phyloP scores from a whole-genome alignment of 1,140 invertebrate species.

The Drepana arcuata region DNA sequence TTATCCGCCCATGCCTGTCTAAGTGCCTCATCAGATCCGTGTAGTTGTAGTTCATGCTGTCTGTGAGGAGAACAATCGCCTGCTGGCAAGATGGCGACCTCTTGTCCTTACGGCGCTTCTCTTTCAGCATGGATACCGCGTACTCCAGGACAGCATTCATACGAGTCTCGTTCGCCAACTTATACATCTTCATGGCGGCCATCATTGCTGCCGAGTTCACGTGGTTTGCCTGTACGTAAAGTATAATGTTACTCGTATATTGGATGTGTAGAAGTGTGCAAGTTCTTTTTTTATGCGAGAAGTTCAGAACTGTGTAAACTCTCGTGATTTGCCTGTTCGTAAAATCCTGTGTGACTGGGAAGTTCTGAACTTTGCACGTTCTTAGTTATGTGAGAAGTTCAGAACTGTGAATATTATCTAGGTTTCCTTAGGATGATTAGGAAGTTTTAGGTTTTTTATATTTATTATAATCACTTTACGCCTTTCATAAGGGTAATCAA shows the following conservation, averaged over 20 bases:
- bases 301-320: no score
- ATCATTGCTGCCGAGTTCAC: slow-evolving; percentile 87
- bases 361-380: no score
- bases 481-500: background rate
- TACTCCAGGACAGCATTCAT: slow-evolving; percentile 85
- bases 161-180: slow-evolving; percentile 87
- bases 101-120: slow-evolving; percentile 13
- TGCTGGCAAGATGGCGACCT: slow-evolving; percentile 48
- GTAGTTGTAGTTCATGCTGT: slow-evolving; percentile 46
- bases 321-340: no score
- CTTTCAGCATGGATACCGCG: slow-evolving; percentile 82
- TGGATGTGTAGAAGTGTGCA: no score
- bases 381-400: no score
- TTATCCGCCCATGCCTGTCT: slow-evolving; percentile 43
- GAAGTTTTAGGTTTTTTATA: no score
- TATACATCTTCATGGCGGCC: slow-evolving; percentile 76
- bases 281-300: no score
- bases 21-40: slow-evolving; percentile 31
- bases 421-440: no score
- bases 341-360: no score
- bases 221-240: slow-evolving; percentile 86
- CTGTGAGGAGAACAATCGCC: slow-evolving; percentile 48
- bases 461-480: no score
- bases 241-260: no score
- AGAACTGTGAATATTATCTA: no score